phyloP scores from a whole-genome alignment of 1,140 invertebrate species.

The Leptestheria dahalacensis region DNA sequence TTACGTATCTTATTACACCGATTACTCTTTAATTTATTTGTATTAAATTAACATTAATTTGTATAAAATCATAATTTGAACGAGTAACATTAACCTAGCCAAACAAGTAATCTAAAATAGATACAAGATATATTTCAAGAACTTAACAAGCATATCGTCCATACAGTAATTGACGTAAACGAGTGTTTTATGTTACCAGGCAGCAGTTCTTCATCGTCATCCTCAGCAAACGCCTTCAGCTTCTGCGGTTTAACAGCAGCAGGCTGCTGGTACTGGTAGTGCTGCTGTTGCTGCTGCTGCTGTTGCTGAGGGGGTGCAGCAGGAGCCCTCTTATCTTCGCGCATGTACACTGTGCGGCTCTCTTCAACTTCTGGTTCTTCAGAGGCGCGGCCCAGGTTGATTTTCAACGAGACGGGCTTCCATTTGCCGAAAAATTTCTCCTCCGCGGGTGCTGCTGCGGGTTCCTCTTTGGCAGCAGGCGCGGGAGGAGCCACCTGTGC shows the following conservation, averaged over 20 bases:
- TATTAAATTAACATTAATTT: too few species aligned
- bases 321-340: not conserved
- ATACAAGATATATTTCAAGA: too few species aligned
- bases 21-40: too few species aligned
- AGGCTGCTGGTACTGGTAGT: not conserved
- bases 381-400: slow-evolving; percentile 6
- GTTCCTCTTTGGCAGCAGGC: not conserved
- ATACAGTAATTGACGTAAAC: too few species aligned
- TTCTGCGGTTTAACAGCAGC: not conserved
- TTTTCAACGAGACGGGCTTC: slow-evolving; percentile 7
- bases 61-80: too few species aligned
- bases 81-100: too few species aligned
- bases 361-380: slow-evolving; percentile 7
- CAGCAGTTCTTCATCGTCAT: not conserved
- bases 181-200: not conserved
- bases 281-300: too few species aligned
- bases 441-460: not conserved
- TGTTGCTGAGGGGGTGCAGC: not conserved
- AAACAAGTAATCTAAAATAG: too few species aligned
- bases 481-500: not conserved
- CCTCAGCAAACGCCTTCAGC: not conserved
- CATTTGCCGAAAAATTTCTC: slow-evolving; percentile 12
- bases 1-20: too few species aligned
- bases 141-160: too few species aligned
- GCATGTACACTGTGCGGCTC: slow-evolving; percentile 3